Base-by-base conservation (phyloP, 2,797 vertebrate genomes). In the Karalla daura region DNA sequence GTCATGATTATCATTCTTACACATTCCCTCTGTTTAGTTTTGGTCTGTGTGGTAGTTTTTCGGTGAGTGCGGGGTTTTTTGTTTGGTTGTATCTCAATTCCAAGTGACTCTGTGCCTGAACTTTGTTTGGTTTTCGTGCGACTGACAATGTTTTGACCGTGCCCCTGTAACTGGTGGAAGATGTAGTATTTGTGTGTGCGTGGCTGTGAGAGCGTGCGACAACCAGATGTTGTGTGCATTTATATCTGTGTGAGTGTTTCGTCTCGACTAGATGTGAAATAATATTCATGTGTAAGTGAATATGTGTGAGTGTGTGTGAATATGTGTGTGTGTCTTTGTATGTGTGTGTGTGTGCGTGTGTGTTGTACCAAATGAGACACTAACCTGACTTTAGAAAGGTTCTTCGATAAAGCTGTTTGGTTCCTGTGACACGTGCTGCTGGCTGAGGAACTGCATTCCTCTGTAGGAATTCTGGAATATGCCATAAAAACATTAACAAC, bases 1-100 rank as follows among this genome's bases (percentile, higher is more conserved):
- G 92, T 94, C 93, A 94, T 93, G 93, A 94, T 93, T 89, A 92
- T 93, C 91, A 90, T 93, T 93, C 92, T 94, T 93, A 91, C 91
- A 89, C 63, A 77, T 82, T 66, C 87, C 93, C 88, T 87, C 77
- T 93, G 90, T 92, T 90, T 90, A 93, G 92, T 90, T n/a, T n/a
- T 86, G 92, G 91, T 89, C 90, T 92, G 71, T 93, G 93, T 94
- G 87, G 84, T 94, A 94, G 93, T 92, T 92, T 9, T 80, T 87
- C 74, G 88, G 89, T 91, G 91, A 90, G 83, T 90, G 87, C 86
- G 77, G 90, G 91, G 78, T 81, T 90, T 81, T 90, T 80, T 53
- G 85, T 92, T 89, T 92, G 86, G 86, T 87, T 73, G 84, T 93
- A 84, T 88, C 87, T 89, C 72, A 87, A 85, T 78, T 89, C 86